Evolutionary conservation across 2,113 vertebrate species (phyloP).

Genomic region (Tetrax tetrax): DNA sequence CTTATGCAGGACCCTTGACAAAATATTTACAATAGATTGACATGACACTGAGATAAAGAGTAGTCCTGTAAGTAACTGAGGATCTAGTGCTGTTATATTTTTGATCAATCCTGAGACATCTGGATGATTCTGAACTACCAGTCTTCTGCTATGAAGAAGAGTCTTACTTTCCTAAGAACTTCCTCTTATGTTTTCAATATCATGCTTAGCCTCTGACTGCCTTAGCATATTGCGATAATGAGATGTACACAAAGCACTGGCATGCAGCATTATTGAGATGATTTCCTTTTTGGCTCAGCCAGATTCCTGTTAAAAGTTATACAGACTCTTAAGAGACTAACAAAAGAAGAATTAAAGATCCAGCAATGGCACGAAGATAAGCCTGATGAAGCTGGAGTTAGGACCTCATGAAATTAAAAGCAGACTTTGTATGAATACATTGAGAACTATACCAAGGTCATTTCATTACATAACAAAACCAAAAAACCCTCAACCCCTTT

Average conservation of each 20-base stretch:
- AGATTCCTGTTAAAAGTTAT: slow-evolving; percentile 69
- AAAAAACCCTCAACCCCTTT: not conserved
- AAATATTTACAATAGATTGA: slow-evolving; percentile 41
- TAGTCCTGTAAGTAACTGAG: not conserved
- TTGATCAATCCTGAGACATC: slow-evolving; percentile 1
- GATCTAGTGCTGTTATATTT: not conserved
- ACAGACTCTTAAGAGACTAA: slow-evolving; percentile 41
- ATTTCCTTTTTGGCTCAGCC: slow-evolving; percentile 69
- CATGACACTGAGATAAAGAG: not conserved
- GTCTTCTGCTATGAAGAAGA: slow-evolving; percentile 16
- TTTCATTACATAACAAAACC: slow-evolving; percentile 1
- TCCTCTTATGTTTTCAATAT: slow-evolving; percentile 55
- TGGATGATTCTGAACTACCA: slow-evolving; percentile 59
- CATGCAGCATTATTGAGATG: slow-evolving; percentile 49
- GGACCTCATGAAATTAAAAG: slow-evolving; percentile 49
- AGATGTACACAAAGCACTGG: slow-evolving; percentile 61
- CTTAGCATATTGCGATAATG: slow-evolving; percentile 48
- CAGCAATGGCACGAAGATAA: slow-evolving; percentile 56
- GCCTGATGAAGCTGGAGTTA: slow-evolving; percentile 23
- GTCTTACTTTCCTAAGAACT: slow-evolving; percentile 33
- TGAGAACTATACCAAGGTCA: slow-evolving; percentile 27
- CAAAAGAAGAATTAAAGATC: slow-evolving; percentile 55
- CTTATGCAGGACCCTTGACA: not conserved
- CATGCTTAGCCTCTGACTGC: slow-evolving; percentile 16
- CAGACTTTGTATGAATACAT: slow-evolving; percentile 38